Conservation (phyloP, 2,797 vertebrate genomes). For the Typhlichthys subterraneus region DNA sequence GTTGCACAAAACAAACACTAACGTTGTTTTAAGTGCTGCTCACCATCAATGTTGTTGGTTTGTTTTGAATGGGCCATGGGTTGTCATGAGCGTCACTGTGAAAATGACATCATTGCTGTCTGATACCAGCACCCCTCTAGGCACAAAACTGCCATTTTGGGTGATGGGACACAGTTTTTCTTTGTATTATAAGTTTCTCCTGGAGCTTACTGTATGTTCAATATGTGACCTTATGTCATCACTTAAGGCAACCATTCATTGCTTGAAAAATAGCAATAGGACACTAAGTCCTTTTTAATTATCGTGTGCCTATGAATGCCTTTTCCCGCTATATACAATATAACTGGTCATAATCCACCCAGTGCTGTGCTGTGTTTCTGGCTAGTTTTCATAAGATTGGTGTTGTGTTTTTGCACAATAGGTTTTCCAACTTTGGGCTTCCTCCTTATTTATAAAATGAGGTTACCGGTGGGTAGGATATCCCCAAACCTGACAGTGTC, state of each 20-base stretch:
- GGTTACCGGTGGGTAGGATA: too few species aligned
- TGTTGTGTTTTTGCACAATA: conserved; percentile 23
- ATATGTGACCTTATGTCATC: neutral
- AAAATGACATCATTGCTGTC: conserved; percentile 66
- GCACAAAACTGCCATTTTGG: conserved; percentile 35
- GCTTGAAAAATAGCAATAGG: conserved; percentile 19
- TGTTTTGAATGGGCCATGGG: conserved; percentile 59
- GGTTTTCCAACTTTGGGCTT: neutral
- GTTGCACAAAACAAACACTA: neutral
- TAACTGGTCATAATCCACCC: conserved; percentile 22
- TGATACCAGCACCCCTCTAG: conserved; percentile 35
- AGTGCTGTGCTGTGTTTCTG: conserved; percentile 5
- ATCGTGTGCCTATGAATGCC: conserved; percentile 18
- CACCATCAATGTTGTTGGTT: conserved; percentile 40
- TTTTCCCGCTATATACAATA: conserved; percentile 5
- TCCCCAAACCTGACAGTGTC: neutral
- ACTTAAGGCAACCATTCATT: neutral
- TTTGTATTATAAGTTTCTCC: conserved; percentile 29
- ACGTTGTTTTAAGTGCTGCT: neutral
- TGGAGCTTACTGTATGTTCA: conserved; percentile 9
- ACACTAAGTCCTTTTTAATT: conserved; percentile 42
- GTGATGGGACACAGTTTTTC: conserved; percentile 22
- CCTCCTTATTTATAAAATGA: neutral
- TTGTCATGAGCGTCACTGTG: conserved; percentile 65
- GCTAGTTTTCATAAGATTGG: conserved; percentile 20